Evolutionary conservation across 1,140 invertebrate genomes (phyloP).

Genomic region (Sarcophaga peregrina): DNA sequence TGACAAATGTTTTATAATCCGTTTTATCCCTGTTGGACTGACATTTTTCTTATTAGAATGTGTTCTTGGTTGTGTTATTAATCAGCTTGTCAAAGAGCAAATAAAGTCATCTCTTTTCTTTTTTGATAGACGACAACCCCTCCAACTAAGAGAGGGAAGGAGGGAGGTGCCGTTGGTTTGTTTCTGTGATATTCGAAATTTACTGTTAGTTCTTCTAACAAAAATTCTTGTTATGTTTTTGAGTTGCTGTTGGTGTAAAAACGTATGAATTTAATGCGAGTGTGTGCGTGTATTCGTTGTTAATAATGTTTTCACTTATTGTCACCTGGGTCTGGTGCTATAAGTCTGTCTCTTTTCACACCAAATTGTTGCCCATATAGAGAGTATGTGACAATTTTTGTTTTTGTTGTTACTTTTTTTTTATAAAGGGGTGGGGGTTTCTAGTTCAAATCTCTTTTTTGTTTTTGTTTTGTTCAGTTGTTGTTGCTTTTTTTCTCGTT

Average conservation of each 20-base stretch:
- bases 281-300: conserved; percentile 17
- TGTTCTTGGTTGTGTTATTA: conserved; percentile 23
- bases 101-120: conserved; percentile 23
- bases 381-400: neutral
- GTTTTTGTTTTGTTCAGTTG: conserved; percentile 5
- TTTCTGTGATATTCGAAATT: neutral
- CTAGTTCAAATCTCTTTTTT: conserved; percentile 37
- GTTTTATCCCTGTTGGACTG: neutral
- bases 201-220: neutral
- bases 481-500: neutral
- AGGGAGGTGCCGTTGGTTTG: neutral
- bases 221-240: neutral
- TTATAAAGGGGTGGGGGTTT: neutral
- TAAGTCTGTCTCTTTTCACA: conserved; percentile 40
- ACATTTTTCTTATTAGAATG: conserved; percentile 14
- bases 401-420: neutral
- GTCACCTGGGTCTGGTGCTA: conserved; percentile 30
- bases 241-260: neutral
- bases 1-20: conserved; percentile 25
- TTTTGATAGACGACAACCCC: neutral
- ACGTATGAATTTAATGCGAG: conserved; percentile 46
- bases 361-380: neutral
- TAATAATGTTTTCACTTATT: conserved; percentile 41
- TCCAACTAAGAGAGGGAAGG: neutral
- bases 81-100: conserved; percentile 1